Percentiles rank a stretch among this genome's conserved stretches.
Conservation (phyloP, 1,140 invertebrate species). For the Danaus plexippus region DNA sequence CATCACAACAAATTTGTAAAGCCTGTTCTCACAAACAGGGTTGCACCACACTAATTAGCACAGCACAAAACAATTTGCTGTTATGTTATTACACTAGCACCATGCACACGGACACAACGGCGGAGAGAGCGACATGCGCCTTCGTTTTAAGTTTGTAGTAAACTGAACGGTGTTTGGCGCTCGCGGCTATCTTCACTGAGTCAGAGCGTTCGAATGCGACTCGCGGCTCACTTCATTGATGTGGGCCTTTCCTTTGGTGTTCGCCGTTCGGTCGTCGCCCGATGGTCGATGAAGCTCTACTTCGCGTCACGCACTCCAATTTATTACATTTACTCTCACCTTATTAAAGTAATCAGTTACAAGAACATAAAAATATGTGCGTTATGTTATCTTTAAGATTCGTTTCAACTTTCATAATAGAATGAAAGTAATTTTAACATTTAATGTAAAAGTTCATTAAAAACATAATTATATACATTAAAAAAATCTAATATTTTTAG, state of each 20-base stretch:
- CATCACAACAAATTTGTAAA: slow-evolving; percentile 63
- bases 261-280: slow-evolving; percentile 49
- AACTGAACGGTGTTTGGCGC: slow-evolving; percentile 61
- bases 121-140: slow-evolving; percentile 53
- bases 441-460: too few species aligned
- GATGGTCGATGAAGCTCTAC: slow-evolving; percentile 58
- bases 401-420: too few species aligned
- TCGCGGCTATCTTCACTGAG: slow-evolving; percentile 33
- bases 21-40: slow-evolving; percentile 43
- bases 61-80: slow-evolving; percentile 61
- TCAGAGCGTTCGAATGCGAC: slow-evolving; percentile 33
- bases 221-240: slow-evolving; percentile 52
- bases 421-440: too few species aligned
- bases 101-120: slow-evolving; percentile 55
- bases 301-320: slow-evolving; percentile 55
- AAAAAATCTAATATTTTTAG: too few species aligned
- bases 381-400: too few species aligned
- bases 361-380: too few species aligned
- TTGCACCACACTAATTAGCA: slow-evolving; percentile 61
- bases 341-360: slow-evolving; percentile 20
- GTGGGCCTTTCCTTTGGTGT: slow-evolving; percentile 29
- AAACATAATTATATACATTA: too few species aligned
- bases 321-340: slow-evolving; percentile 42
- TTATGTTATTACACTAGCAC: slow-evolving; percentile 67
- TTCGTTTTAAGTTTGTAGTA: slow-evolving; percentile 52